phyloP scores from a whole-genome alignment of 2,888 invertebrate species.

The Artemia sp. region DNA sequence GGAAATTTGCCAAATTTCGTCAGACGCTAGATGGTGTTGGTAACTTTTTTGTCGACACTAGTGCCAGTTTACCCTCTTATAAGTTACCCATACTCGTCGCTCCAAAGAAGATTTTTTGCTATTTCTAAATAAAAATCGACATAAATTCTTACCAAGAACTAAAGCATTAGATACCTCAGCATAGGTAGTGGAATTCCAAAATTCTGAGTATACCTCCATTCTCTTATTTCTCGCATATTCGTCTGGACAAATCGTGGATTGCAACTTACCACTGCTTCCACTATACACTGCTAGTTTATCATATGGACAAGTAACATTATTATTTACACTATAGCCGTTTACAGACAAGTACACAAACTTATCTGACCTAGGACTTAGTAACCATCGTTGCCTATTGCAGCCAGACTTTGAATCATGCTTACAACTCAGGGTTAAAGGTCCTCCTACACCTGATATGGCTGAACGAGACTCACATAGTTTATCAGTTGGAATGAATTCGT shows the following conservation, averaged over 20 bases:
- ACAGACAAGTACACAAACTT: conserved; percentile 10
- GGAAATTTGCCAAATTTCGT: no score
- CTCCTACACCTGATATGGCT: conserved; percentile 50
- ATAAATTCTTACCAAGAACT: background rate
- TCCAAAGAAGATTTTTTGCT: no score
- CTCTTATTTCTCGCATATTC: conserved; percentile 7
- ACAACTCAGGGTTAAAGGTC: conserved; percentile 28
- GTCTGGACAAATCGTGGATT: background rate
- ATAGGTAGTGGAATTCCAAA: background rate
- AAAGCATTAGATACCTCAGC: background rate
- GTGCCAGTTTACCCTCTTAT: no score
- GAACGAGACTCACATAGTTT: conserved; percentile 29
- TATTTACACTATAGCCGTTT: background rate
- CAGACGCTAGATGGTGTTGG: no score
- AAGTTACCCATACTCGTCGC: no score
- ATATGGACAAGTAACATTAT: background rate
- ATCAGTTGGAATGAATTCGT: conserved; percentile 30
- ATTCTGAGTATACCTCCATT: conserved; percentile 11
- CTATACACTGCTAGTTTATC: background rate
- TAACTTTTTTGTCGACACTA: no score
- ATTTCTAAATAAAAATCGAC: no score
- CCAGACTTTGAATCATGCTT: conserved; percentile 27
- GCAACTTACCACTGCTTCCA: background rate
- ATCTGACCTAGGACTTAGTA: conserved; percentile 55
- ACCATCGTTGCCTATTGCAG: conserved; percentile 57